Conservation (phyloP, 2,113 vertebrate species). For the Telmatochromis brachygnathus region DNA sequence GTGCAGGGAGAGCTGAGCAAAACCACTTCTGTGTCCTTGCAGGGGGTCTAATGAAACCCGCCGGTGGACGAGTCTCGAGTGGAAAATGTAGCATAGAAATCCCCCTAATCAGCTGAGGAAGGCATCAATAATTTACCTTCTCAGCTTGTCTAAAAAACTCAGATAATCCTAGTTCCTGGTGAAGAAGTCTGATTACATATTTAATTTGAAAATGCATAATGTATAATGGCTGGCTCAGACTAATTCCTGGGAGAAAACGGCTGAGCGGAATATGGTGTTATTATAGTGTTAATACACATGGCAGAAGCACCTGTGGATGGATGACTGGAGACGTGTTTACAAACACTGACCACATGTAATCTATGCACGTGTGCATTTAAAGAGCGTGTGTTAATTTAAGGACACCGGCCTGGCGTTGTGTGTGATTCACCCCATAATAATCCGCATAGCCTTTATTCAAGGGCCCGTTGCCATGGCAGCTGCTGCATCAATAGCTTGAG, state of each 20-base stretch:
- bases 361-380: not conserved
- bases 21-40: not conserved
- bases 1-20: not conserved
- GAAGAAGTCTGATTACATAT: slow-evolving; percentile 43
- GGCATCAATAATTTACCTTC: slow-evolving; percentile 44
- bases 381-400: not conserved
- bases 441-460: slow-evolving; percentile 61
- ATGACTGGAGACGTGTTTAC: not conserved
- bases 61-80: not conserved
- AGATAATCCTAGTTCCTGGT: slow-evolving; percentile 24
- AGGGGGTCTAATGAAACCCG: not conserved
- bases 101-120: not conserved
- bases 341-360: not conserved
- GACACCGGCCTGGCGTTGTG: slow-evolving; percentile 3
- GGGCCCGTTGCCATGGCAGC: slow-evolving; percentile 67
- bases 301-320: not conserved
- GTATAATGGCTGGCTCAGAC: not conserved
- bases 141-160: slow-evolving; percentile 1
- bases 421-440: slow-evolving; percentile 72
- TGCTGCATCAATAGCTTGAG: slow-evolving; percentile 60
- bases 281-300: not conserved
- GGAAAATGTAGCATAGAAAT: not conserved
- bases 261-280: not conserved
- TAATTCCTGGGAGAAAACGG: slow-evolving; percentile 8
- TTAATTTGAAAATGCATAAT: slow-evolving; percentile 41